Conservation (phyloP, 2,888 invertebrate species). For the Epirrhoe tristata region DNA sequence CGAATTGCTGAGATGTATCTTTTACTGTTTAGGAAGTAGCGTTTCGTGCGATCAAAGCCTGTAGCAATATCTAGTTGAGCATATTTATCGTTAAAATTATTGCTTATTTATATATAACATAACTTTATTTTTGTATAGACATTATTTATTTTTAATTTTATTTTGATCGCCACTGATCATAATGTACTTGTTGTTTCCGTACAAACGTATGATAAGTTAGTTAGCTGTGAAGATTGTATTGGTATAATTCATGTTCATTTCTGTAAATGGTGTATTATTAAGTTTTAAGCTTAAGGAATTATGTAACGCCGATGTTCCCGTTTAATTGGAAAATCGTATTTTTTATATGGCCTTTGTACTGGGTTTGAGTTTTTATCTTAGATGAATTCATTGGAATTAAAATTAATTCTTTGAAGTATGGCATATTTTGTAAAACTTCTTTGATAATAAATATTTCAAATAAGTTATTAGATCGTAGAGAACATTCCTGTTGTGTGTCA, state of each 20-base stretch:
- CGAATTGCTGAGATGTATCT: constrained; percentile 9
- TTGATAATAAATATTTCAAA: too few species aligned
- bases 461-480: too few species aligned
- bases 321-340: background rate
- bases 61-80: constrained; percentile 4
- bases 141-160: constrained; percentile 48
- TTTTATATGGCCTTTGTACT: background rate
- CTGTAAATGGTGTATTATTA: constrained; percentile 42
- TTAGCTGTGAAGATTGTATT: constrained; percentile 33
- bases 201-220: constrained; percentile 44
- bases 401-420: too few species aligned
- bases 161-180: constrained; percentile 42
- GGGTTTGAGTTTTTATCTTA: background rate
- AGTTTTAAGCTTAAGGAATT: constrained; percentile 7
- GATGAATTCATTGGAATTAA: too few species aligned
- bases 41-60: constrained; percentile 9
- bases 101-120: constrained; percentile 10
- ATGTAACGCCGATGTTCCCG: constrained; percentile 6
- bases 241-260: constrained; percentile 46
- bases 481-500: too few species aligned
- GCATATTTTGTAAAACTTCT: too few species aligned
- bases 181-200: constrained; percentile 37
- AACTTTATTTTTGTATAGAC: constrained; percentile 34
- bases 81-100: constrained; percentile 15
- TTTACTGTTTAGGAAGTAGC: background rate